Evolutionary conservation across 2,113 vertebrate species (phyloP).

Genomic region (Struthidea cinerea): DNA sequence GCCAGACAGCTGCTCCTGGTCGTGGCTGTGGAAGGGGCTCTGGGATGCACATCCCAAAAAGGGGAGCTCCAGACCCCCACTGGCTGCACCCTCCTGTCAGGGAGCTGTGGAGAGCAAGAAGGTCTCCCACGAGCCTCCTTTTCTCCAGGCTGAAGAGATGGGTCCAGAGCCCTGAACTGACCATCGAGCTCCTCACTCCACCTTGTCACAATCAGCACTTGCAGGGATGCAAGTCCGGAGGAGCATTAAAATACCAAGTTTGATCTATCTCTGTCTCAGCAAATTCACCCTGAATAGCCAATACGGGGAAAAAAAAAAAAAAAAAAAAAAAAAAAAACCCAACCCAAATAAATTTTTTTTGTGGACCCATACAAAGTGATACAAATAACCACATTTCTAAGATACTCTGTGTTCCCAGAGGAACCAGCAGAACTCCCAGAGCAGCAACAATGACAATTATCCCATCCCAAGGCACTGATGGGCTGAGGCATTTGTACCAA

Average conservation of each 20-base stretch:
- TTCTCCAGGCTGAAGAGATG: not conserved
- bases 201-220: not conserved
- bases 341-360: not conserved
- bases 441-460: not conserved
- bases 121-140: not conserved
- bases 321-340: too few relatives aligned
- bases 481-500: not conserved
- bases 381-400: not conserved
- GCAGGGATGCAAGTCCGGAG: not conserved
- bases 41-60: not conserved
- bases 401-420: not conserved
- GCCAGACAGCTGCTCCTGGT: not conserved
- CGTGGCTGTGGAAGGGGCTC: not conserved
- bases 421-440: not conserved
- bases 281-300: not conserved
- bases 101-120: not conserved
- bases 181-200: not conserved
- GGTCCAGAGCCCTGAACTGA: not conserved
- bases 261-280: not conserved
- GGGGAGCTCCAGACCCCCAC: not conserved
- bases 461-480: fast-evolving
- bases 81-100: not conserved
- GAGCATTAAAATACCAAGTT: not conserved
- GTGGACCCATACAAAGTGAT: not conserved
- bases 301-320: not conserved